Conservation (phyloP, 2,888 invertebrate species). For the Drosophila neotestacea region DNA sequence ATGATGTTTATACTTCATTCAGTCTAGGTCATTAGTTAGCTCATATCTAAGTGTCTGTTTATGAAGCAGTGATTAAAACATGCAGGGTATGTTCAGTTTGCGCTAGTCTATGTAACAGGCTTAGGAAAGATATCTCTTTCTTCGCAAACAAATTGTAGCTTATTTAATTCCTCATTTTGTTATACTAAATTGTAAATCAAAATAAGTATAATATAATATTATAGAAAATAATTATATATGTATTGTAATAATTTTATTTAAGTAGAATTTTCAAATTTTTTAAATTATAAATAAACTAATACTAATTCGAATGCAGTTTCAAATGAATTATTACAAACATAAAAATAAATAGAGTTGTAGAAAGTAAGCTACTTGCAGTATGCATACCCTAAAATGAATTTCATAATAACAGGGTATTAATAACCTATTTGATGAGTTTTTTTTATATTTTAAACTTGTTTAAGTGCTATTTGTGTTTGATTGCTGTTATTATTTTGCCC, state of each 20-base stretch:
- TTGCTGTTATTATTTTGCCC: constrained; percentile 13
- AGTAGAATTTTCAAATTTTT: too few relatives aligned
- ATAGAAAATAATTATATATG: too few relatives aligned
- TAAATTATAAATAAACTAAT: background rate
- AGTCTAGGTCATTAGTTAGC: background rate
- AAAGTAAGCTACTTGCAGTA: background rate
- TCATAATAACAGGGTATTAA: background rate
- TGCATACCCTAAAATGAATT: background rate
- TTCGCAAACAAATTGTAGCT: too few relatives aligned
- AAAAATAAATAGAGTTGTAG: too few relatives aligned
- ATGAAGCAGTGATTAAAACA: background rate
- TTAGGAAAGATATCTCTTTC: too few relatives aligned
- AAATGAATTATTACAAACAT: too few relatives aligned
- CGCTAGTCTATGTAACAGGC: background rate
- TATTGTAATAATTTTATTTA: too few relatives aligned
- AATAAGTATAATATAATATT: background rate
- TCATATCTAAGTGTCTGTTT: background rate
- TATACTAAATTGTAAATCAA: background rate
- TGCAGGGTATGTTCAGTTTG: background rate
- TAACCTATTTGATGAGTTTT: background rate
- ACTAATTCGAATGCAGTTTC: too few relatives aligned
- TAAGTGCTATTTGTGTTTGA: constrained; percentile 4
- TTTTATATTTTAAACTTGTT: background rate
- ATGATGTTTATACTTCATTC: constrained; percentile 12
- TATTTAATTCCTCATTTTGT: background rate